Evolutionary conservation across 2,797 vertebrate genomes (phyloP).

Genomic region (Delichon dasypus): DNA sequence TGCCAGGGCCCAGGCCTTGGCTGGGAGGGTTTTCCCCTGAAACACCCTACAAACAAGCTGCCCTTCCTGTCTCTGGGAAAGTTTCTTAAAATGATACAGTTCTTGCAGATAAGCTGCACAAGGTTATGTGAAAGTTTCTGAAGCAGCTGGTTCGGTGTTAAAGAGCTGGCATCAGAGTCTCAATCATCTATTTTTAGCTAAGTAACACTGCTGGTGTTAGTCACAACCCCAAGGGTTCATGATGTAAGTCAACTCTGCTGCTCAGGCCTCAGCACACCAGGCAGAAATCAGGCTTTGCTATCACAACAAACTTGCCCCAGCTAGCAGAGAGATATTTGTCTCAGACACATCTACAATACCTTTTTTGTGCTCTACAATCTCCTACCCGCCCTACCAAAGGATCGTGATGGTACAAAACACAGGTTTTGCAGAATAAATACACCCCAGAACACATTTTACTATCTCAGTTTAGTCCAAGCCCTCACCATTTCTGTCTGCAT

Average conservation of each 20-base stretch:
- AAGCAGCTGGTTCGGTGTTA: neutral
- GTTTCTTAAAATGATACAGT: neutral
- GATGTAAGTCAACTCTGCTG: neutral
- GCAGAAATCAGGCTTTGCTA: neutral
- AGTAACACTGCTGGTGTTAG: neutral
- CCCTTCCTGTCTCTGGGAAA: neutral
- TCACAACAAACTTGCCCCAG: neutral
- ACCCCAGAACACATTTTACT: neutral
- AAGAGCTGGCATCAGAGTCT: neutral
- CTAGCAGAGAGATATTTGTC: neutral
- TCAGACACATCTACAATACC: neutral
- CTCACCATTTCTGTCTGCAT: slow-evolving; percentile 81
- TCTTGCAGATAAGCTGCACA: neutral
- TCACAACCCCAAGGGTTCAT: neutral
- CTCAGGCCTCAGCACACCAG: neutral
- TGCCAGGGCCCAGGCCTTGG: neutral
- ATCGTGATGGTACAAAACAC: neutral
- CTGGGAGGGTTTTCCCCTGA: neutral
- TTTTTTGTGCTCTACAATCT: neutral
- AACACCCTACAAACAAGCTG: neutral
- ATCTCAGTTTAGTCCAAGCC: neutral
- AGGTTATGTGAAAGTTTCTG: neutral
- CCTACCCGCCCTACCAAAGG: neutral
- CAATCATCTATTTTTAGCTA: neutral
- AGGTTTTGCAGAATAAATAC: neutral